Evolutionary conservation across 2,888 invertebrate genomes (phyloP).

Genomic region (Lasioglossum figueresi): DNA sequence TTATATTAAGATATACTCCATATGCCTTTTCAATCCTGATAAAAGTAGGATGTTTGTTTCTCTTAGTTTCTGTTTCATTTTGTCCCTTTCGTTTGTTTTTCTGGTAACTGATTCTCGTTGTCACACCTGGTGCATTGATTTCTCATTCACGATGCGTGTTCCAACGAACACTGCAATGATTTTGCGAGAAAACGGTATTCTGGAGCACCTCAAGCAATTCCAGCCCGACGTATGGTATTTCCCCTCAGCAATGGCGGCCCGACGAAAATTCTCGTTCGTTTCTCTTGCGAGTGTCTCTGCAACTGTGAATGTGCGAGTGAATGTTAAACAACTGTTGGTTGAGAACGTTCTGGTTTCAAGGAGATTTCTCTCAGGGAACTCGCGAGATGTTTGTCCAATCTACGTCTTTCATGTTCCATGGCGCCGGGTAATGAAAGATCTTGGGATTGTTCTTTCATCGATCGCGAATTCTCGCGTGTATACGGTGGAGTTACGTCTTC

Average conservation of each 20-base stretch:
- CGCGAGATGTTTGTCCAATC: constrained; percentile 36
- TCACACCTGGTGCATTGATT: background rate
- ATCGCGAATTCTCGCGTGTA: constrained; percentile 13
- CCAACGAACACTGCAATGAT: background rate
- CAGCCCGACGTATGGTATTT: constrained; percentile 28
- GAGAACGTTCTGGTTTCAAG: background rate
- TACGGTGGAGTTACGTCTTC: background rate
- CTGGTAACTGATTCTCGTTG: background rate
- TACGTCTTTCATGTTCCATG: constrained; percentile 55
- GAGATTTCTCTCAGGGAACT: background rate
- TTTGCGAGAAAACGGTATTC: background rate
- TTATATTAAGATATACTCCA: constrained; percentile 5
- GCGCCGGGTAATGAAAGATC: constrained; percentile 57
- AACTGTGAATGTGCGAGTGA: constrained; percentile 14
- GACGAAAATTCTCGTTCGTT: constrained; percentile 31
- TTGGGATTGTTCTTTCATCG: constrained; percentile 40
- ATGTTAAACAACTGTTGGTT: background rate
- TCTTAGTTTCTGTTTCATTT: background rate
- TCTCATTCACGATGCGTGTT: constrained; percentile 9
- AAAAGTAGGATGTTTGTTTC: constrained; percentile 9
- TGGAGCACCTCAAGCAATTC: constrained; percentile 15
- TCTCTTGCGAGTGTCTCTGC: constrained; percentile 3
- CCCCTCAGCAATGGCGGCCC: constrained; percentile 9
- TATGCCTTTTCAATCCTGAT: constrained; percentile 2
- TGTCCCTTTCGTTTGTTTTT: background rate